Conservation (phyloP, 2,113 vertebrate genomes). For the Pandion haliaetus region DNA sequence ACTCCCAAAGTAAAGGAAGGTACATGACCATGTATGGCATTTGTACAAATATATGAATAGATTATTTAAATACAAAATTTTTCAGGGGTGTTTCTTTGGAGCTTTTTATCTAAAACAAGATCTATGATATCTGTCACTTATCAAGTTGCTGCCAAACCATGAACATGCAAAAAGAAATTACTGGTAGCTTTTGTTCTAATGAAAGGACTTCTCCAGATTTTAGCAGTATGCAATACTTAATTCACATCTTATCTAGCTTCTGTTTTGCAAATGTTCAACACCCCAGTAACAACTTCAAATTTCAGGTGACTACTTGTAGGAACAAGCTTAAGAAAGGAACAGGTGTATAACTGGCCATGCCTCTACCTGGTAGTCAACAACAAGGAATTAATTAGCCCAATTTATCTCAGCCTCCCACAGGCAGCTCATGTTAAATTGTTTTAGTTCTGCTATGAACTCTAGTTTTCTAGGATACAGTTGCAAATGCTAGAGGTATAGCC, state of each 20-base stretch:
- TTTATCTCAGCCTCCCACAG: neutral
- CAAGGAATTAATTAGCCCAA: neutral
- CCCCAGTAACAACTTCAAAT: neutral
- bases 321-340: neutral
- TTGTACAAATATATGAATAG: neutral
- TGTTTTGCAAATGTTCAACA: neutral
- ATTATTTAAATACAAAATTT: neutral
- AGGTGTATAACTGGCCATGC: neutral
- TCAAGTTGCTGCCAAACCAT: neutral
- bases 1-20: neutral
- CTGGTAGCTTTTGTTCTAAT: neutral
- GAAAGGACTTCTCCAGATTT: neutral
- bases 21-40: neutral
- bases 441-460: neutral
- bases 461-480: neutral
- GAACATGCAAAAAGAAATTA: neutral
- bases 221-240: neutral
- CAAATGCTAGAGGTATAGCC: neutral
- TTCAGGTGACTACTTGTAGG: neutral
- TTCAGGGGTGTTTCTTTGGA: neutral
- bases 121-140: neutral
- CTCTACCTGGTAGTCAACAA: neutral
- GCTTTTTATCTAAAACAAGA: neutral
- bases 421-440: neutral
- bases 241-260: slow-evolving; percentile 12